phyloP scores from a whole-genome alignment of 2,797 vertebrate genomes.

The Chelonia mydas region DNA sequence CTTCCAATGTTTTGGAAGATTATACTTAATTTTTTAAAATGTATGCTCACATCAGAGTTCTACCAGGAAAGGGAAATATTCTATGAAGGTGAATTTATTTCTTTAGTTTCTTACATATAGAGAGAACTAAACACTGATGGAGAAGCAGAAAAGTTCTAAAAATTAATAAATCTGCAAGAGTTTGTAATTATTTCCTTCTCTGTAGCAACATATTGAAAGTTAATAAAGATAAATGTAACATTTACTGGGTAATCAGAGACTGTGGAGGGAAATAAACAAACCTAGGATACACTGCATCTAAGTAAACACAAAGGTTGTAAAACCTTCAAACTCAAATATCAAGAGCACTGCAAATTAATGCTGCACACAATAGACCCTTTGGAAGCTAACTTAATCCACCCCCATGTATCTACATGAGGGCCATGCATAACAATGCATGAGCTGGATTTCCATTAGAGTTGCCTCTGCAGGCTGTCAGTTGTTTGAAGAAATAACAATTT shows the following conservation, averaged over 20 bases:
- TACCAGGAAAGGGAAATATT: constrained; percentile 14
- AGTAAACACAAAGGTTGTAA: constrained; percentile 93
- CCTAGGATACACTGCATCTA: constrained; percentile 83
- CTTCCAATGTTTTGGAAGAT: neutral
- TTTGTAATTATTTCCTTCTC: constrained; percentile 71
- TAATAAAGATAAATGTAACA: constrained; percentile 84
- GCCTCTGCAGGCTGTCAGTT: constrained; percentile 93
- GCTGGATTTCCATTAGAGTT: constrained; percentile 94
- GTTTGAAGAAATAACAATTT: constrained; percentile 97
- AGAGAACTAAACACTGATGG: constrained; percentile 42
- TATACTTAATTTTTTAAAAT: constrained; percentile 39
- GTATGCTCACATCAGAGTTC: neutral
- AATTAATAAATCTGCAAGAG: constrained; percentile 52
- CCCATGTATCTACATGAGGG: constrained; percentile 92
- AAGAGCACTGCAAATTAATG: constrained; percentile 92
- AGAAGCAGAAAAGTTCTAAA: constrained; percentile 18
- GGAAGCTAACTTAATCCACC: constrained; percentile 94
- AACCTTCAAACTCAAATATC: constrained; percentile 91
- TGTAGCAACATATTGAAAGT: constrained; percentile 71
- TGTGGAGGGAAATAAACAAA: constrained; percentile 83
- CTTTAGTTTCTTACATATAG: neutral
- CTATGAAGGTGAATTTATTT: constrained; percentile 19
- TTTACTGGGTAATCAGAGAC: constrained; percentile 79
- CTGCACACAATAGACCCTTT: constrained; percentile 92
- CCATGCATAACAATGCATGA: constrained; percentile 88